phyloP scores from a whole-genome alignment of 1,140 invertebrate genomes.

The Mya arenaria region DNA sequence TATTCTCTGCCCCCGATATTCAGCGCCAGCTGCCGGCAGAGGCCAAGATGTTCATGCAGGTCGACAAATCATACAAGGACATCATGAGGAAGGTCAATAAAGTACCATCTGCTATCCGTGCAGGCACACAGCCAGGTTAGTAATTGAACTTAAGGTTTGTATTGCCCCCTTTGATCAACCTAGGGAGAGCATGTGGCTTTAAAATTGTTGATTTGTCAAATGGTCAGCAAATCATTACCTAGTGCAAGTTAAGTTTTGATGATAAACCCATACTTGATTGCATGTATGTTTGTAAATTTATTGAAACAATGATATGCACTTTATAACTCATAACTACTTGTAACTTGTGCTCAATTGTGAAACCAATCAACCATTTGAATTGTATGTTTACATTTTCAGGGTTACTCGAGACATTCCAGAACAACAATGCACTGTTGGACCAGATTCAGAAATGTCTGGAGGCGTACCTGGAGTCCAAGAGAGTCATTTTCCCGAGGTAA shows the following conservation, averaged over 20 bases:
- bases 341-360: too few species aligned
- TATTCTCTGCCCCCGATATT: slow-evolving; percentile 94
- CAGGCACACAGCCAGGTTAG: slow-evolving; percentile 79
- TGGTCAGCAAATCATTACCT: too few species aligned
- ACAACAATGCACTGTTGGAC: slow-evolving; percentile 81
- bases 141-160: too few species aligned
- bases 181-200: too few species aligned
- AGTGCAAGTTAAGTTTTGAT: too few species aligned
- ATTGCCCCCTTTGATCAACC: too few species aligned
- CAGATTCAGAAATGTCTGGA: slow-evolving; percentile 82
- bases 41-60: slow-evolving; percentile 90
- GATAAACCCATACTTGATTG: too few species aligned
- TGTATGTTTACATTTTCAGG: slow-evolving; percentile 65
- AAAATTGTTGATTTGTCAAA: too few species aligned
- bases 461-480: slow-evolving; percentile 81
- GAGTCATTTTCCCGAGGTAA: slow-evolving; percentile 81
- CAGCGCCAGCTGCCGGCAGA: slow-evolving; percentile 92
- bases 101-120: slow-evolving; percentile 80
- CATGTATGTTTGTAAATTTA: too few species aligned
- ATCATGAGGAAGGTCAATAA: slow-evolving; percentile 86
- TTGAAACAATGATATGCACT: too few species aligned
- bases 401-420: slow-evolving; percentile 80
- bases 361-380: too few species aligned
- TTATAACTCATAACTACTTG: too few species aligned
- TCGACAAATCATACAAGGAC: slow-evolving; percentile 94